Percentiles rank a stretch among this genome's conserved stretches.
These are phyloP conservation scores for Tribolium freemani DNA, from an alignment of 2,888 invertebrate genomes.

Conservation along the genomic window DNA sequence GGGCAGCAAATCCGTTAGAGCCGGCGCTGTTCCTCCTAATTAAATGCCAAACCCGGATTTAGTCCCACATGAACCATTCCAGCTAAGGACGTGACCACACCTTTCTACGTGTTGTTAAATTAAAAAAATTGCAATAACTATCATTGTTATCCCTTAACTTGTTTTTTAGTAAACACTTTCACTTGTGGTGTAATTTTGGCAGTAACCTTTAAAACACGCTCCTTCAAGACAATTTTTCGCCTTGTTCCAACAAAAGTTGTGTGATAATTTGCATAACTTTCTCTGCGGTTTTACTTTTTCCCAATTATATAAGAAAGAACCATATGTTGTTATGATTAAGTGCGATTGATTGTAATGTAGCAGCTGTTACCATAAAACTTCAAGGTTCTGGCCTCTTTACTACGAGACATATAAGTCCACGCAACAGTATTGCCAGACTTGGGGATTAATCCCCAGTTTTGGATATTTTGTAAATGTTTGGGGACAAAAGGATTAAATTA, in stretches of 20 bases:
- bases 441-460: too few species aligned
- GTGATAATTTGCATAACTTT: slow-evolving; percentile 34
- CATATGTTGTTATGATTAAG: slow-evolving; percentile 23
- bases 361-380: slow-evolving; percentile 33
- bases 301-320: slow-evolving; percentile 29
- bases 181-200: slow-evolving; percentile 1
- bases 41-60: slow-evolving; percentile 24
- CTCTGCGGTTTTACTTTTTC: slow-evolving; percentile 31
- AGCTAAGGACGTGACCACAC: slow-evolving; percentile 17
- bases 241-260: not conserved
- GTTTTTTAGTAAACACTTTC: slow-evolving; percentile 24
- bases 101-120: not conserved
- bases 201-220: not conserved
- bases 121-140: not conserved
- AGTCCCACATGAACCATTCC: slow-evolving; percentile 21
- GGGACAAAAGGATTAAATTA: too few species aligned
- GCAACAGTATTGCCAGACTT: too few species aligned
- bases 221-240: not conserved
- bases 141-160: not conserved
- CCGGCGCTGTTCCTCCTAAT: too few species aligned
- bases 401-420: slow-evolving; percentile 35
- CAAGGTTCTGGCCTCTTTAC: slow-evolving; percentile 47
- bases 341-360: slow-evolving; percentile 1
- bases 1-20: too few species aligned
- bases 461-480: too few species aligned